A percentile compares a stretch with the other conserved stretches of the same genome.
These are phyloP conservation scores for Cryptoprocta ferox DNA, from an alignment of 2,797 vertebrate species.

Conservation along the genomic window DNA sequence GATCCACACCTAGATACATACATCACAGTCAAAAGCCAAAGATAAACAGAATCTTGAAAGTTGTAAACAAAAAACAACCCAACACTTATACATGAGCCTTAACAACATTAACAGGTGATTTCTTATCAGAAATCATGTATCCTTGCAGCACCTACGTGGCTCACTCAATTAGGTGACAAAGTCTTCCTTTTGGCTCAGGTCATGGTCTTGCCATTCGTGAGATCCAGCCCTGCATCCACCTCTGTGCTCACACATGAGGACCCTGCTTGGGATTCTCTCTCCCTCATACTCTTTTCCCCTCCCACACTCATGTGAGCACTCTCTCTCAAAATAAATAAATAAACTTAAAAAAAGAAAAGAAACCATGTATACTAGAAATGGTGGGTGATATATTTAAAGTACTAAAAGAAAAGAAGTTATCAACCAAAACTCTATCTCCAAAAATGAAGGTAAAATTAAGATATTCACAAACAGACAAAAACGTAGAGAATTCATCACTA, in stretches of 20 bases:
- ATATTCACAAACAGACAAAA: not conserved
- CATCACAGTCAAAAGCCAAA: not conserved
- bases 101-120: not conserved
- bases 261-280: no score
- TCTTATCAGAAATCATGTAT: not conserved
- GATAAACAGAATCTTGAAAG: slow-evolving; percentile 5
- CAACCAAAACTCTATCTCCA: not conserved
- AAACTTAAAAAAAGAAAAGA: no score
- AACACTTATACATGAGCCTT: not conserved
- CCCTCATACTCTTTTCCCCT: no score
- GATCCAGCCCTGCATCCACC: no score
- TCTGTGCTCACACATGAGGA: no score
- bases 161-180: no score
- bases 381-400: not conserved
- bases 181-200: no score
- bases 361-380: no score
- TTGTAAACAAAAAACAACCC: not conserved
- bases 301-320: no score
- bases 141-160: no score
- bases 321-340: no score
- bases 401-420: not conserved
- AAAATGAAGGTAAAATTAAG: not conserved
- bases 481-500: not conserved
- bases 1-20: not conserved
- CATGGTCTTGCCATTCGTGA: no score